Conservation (phyloP, 2,888 invertebrate species). For the Conus canariensis region DNA sequence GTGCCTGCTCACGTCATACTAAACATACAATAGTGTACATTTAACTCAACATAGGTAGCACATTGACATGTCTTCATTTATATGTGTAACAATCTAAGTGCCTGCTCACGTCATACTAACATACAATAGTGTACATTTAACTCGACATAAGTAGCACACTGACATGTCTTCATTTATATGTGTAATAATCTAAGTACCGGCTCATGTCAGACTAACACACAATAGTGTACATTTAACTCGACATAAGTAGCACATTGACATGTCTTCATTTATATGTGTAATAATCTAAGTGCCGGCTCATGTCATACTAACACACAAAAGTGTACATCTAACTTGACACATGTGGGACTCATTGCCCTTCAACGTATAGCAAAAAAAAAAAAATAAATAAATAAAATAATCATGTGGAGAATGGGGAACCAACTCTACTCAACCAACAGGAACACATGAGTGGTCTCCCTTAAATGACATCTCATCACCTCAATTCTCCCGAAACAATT, state of each 20-base stretch:
- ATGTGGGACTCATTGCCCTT: too few relatives aligned
- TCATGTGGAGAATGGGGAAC: too few relatives aligned
- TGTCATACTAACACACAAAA: background rate
- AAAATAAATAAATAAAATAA: too few relatives aligned
- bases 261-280: background rate
- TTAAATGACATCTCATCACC: too few relatives aligned
- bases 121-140: background rate
- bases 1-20: too few relatives aligned
- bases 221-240: background rate
- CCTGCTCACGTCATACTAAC: background rate
- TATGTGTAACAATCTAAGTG: too few relatives aligned
- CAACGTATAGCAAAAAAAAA: too few relatives aligned
- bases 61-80: background rate
- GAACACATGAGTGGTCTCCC: too few relatives aligned
- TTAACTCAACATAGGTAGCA: background rate
- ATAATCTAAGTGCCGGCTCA: background rate
- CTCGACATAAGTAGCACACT: background rate
- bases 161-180: too few relatives aligned
- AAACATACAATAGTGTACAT: background rate
- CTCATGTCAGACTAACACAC: background rate
- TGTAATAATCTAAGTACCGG: too few relatives aligned
- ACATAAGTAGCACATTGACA: background rate
- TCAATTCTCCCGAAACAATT: too few relatives aligned
- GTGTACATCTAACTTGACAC: background rate
- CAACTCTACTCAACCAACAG: too few relatives aligned